Conservation (phyloP, 2,113 vertebrate genomes). For the Heterocephalus glaber region DNA sequence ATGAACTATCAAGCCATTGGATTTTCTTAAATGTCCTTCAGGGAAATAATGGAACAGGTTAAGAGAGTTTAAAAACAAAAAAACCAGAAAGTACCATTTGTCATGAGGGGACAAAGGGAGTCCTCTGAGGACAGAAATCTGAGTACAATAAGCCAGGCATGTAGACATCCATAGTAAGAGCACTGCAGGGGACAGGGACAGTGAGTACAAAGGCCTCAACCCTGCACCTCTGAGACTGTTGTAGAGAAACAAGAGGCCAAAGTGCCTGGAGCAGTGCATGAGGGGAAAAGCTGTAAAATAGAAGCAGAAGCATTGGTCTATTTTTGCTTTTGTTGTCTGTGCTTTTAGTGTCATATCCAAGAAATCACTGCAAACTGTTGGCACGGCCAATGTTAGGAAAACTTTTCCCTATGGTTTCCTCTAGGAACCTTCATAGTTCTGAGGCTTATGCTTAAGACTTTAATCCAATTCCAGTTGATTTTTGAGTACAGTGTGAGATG, state of each 20-base stretch:
- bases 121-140: neutral
- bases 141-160: neutral
- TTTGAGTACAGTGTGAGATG: neutral
- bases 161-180: neutral
- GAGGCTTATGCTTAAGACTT: neutral
- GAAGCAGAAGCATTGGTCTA: neutral
- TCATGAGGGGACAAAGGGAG: neutral
- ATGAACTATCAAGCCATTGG: neutral
- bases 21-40: neutral
- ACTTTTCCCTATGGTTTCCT: neutral
- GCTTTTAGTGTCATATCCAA: neutral
- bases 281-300: neutral
- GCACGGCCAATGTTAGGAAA: neutral
- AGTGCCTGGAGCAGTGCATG: neutral
- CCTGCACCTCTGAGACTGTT: neutral
- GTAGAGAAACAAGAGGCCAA: neutral
- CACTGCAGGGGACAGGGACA: accelerated
- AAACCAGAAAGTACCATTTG: neutral
- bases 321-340: neutral
- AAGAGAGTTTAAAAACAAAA: neutral
- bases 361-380: neutral
- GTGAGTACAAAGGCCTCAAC: accelerated
- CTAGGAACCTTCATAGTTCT: neutral
- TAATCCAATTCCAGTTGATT: neutral
- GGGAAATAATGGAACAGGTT: neutral